phyloP scores from a whole-genome alignment of 2,888 invertebrate genomes.

The Chromoteleia sp. region DNA sequence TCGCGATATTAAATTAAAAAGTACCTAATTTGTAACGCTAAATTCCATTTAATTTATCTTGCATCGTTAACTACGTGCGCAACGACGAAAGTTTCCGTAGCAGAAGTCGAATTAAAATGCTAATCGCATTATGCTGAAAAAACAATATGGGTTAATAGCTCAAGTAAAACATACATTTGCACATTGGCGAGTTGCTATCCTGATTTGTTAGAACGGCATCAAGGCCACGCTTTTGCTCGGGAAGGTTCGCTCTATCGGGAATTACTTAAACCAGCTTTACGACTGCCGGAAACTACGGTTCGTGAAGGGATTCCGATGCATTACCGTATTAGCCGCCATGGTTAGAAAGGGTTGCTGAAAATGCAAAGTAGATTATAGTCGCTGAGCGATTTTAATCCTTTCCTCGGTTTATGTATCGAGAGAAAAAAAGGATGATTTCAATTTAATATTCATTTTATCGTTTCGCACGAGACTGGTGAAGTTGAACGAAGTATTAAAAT shows the following conservation, averaged over 20 bases:
- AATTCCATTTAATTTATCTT: background rate
- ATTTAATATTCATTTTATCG: constrained; percentile 47
- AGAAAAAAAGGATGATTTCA: constrained; percentile 46
- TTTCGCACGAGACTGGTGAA: background rate
- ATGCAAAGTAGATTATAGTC: constrained; percentile 82
- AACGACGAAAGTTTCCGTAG: constrained; percentile 30
- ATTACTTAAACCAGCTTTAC: constrained; percentile 84
- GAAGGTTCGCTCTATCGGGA: constrained; percentile 80
- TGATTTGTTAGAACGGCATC: constrained; percentile 66
- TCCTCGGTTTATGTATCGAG: constrained; percentile 50
- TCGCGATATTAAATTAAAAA: background rate
- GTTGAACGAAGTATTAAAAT: background rate
- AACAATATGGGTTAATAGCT: constrained; percentile 68
- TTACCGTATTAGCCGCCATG: constrained; percentile 83
- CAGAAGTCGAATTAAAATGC: constrained; percentile 31
- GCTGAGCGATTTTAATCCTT: constrained; percentile 78
- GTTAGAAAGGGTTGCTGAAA: constrained; percentile 82
- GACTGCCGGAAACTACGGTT: constrained; percentile 80
- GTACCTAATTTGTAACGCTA: background rate
- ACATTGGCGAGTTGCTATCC: constrained; percentile 49
- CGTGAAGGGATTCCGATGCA: constrained; percentile 82
- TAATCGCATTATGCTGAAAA: constrained; percentile 59
- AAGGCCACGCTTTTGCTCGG: constrained; percentile 70
- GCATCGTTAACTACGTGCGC: background rate
- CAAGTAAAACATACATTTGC: constrained; percentile 63